Evolutionary conservation across 2,797 vertebrate genomes (phyloP).

Genomic region (Manis pentadactyla): DNA sequence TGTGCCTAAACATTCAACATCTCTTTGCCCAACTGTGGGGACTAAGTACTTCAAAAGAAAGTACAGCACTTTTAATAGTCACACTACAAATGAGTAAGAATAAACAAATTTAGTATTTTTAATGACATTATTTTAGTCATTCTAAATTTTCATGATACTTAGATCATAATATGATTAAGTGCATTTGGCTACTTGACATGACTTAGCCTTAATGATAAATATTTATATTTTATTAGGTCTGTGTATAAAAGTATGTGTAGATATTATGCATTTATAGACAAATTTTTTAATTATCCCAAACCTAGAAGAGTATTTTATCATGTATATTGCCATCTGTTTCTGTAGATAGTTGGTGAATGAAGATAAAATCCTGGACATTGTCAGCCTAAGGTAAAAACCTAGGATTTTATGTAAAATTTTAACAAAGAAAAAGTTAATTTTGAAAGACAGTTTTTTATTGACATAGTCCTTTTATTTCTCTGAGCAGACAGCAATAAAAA

Average conservation of each 20-base stretch:
- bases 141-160: neutral
- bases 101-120: neutral
- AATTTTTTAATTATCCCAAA: constrained; percentile 12
- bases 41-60: constrained; percentile 32
- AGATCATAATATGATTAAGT: neutral
- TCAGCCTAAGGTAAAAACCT: neutral
- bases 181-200: neutral
- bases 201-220: neutral
- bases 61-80: neutral
- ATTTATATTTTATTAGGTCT: neutral
- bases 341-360: neutral
- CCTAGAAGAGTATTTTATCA: constrained; percentile 12
- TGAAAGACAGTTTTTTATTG: neutral
- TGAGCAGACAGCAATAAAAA: neutral
- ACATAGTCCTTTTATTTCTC: neutral
- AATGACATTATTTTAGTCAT: neutral
- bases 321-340: constrained; percentile 19
- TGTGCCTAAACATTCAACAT: neutral
- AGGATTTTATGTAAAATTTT: neutral
- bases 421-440: neutral
- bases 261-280: neutral
- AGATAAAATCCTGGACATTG: neutral
- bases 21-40: neutral
- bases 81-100: neutral
- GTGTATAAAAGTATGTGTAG: neutral